Conservation (phyloP, 2,888 invertebrate genomes). For the Megamerina dolium region DNA sequence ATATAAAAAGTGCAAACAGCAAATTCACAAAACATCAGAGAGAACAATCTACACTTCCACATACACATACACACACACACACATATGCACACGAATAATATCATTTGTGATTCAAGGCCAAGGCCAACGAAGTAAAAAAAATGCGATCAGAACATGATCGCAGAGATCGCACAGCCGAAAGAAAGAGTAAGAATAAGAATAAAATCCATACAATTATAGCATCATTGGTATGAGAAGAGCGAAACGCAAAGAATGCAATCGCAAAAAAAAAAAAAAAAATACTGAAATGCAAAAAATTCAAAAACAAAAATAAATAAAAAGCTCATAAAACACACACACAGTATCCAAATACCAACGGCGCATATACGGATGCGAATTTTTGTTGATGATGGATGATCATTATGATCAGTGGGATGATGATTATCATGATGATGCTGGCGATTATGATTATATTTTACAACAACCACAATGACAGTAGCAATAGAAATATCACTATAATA, state of each 20-base stretch:
- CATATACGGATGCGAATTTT: conserved; percentile 18
- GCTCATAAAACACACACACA: not conserved
- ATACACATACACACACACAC: no score
- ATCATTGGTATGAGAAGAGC: not conserved
- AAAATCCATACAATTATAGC: no score
- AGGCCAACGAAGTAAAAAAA: no score
- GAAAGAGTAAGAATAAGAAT: no score
- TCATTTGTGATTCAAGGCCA: conserved; percentile 30
- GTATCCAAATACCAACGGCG: conserved; percentile 1
- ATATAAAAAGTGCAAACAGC: conserved; percentile 8
- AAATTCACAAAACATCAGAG: conserved; percentile 13
- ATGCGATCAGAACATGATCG: conserved; percentile 21
- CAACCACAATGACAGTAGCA: no score
- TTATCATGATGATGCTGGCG: not conserved
- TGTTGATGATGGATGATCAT: no score
- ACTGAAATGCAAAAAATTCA: conserved; percentile 8
- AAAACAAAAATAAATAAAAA: conserved; percentile 8
- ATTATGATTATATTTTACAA: no score
- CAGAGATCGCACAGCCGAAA: not conserved
- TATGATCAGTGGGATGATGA: no score
- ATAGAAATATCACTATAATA: no score
- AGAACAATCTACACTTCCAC: no score
- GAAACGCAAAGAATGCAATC: not conserved
- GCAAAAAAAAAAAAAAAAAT: conserved; percentile 8
- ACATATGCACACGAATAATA: no score